phyloP scores from a whole-genome alignment of 2,797 vertebrate species.

The Echeneis naucrates region DNA sequence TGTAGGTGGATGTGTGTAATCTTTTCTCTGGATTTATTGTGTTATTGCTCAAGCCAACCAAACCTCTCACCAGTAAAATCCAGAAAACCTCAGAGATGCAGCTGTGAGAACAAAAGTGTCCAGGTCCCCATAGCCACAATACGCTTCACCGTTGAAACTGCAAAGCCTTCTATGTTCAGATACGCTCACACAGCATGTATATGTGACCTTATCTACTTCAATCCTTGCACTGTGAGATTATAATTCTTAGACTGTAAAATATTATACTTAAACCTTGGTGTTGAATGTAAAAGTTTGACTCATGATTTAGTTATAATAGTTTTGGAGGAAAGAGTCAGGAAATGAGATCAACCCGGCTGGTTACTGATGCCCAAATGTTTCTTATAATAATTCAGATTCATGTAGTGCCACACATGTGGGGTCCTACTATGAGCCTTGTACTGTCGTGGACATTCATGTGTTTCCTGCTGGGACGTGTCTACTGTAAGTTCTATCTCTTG shows the following conservation, averaged over 20 bases:
- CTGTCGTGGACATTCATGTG: too few relatives aligned
- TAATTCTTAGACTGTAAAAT: too few relatives aligned
- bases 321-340: not conserved
- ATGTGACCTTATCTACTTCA: too few relatives aligned
- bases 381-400: too few relatives aligned
- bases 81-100: conserved; percentile 44
- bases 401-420: too few relatives aligned
- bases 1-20: conserved; percentile 10
- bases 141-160: not conserved
- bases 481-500: too few relatives aligned
- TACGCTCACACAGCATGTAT: not conserved
- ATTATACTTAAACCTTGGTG: not conserved
- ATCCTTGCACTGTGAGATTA: too few relatives aligned
- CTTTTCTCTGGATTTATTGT: conserved; percentile 36
- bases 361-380: not conserved
- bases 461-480: too few relatives aligned
- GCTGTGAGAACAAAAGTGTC: not conserved
- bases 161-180: not conserved
- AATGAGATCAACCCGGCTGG: not conserved
- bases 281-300: not conserved
- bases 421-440: too few relatives aligned
- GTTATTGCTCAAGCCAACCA: conserved; percentile 22
- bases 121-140: not conserved
- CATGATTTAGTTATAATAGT: not conserved
- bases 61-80: conserved; percentile 40